Base-by-base conservation (phyloP, 2,888 invertebrate species). In the Agrilus mali region DNA sequence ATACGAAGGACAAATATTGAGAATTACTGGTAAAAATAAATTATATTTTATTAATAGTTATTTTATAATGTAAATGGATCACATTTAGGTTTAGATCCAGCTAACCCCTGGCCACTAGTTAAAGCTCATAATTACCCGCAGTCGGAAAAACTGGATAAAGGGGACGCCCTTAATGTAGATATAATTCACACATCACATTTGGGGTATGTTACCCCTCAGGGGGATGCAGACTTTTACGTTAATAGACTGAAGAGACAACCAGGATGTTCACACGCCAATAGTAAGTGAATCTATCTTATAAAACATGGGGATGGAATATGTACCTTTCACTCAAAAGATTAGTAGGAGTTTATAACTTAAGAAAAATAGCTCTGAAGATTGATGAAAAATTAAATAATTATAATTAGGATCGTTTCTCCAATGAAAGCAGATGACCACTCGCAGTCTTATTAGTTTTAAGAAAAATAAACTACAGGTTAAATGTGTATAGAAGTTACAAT, bases 141-240 rank as follows among this genome's bases (percentile, higher is more conserved):
- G 16, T 33, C 16, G 3, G 41, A 36, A 20, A 38, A 41, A 7
- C 27, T 48, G 7, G 44, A 46, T 33, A 33, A 35, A 34, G 13
- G 35, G 6, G 44, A 43, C n/a, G 46, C 46, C 8, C 14, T 42
- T 35, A 48, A 48, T 27, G 48, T 48, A 1, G 48, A 48, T 15
- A 31, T 48, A 2, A 48, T 48, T n/a, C 48, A 48, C 14, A 48
- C 48, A 2, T 48, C 48, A 8, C 17, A 12, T 14, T 39, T 40
- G 4, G 46, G 48, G 3, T 27, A 22, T 33, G 32, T 22, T 7
- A 33, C 5, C 15, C 4, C 13, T 6, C 1, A 39, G 3, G 48
- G 48, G 10, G 45, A 48, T 31, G 48, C 48, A 1, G 48, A 48
- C 35, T 48, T 48, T 41, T 46, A 33, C 32, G 45, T 48, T 22